phyloP scores from a whole-genome alignment of 2,113 vertebrate genomes.

The Brachionichthys hirsutus region DNA sequence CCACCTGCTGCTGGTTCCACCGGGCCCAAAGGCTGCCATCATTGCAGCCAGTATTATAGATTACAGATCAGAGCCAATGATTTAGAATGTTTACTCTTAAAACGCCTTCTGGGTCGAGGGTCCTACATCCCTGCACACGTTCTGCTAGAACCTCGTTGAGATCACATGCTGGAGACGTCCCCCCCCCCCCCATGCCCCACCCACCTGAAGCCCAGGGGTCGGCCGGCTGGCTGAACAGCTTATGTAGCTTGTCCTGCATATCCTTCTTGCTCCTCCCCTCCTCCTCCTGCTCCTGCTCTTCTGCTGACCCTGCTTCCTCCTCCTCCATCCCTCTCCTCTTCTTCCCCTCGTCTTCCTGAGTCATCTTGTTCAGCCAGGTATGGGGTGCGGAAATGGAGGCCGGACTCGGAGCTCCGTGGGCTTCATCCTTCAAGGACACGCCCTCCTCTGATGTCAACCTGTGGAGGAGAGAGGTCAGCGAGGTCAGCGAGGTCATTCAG shows the following conservation, averaged over 20 bases:
- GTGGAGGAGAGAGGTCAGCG: neutral
- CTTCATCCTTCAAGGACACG: conserved; percentile 65
- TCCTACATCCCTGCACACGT: no score
- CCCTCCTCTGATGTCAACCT: conserved; percentile 69
- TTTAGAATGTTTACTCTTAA: no score
- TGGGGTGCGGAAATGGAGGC: conserved; percentile 54
- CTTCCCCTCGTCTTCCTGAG: conserved; percentile 84
- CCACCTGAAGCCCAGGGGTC: conserved; percentile 87
- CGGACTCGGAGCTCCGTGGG: conserved; percentile 49
- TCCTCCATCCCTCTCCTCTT: conserved; percentile 79
- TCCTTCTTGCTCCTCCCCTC: conserved; percentile 77
- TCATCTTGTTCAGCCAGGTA: conserved; percentile 77
- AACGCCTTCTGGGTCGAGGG: no score
- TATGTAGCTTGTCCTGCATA: conserved; percentile 84
- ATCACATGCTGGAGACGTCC: no score
- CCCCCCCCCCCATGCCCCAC: neutral
- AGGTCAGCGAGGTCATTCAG: no score
- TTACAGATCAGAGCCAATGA: neutral
- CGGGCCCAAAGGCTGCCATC: no score
- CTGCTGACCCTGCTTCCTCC: conserved; percentile 69
- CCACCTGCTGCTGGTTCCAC: no score
- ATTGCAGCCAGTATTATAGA: no score
- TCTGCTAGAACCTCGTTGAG: no score
- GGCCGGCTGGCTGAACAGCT: conserved; percentile 85
- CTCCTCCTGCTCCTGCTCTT: conserved; percentile 67